Evolutionary conservation across 1,140 invertebrate genomes (phyloP).

Genomic region (Dendrolimus punctatus): DNA sequence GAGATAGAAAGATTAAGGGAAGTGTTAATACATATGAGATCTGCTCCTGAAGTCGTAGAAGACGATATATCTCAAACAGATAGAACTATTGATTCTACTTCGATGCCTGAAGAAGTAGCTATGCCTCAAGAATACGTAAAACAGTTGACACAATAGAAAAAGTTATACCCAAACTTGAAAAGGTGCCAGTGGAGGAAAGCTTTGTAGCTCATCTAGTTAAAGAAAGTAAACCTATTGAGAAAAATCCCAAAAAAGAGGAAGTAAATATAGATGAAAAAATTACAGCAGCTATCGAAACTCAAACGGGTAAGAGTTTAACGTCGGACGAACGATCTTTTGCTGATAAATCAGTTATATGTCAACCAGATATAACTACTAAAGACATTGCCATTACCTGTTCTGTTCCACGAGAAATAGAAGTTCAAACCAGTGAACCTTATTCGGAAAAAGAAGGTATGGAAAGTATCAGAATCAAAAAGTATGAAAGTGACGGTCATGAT

Average conservation of each 20-base stretch:
- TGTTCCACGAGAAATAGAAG: slow-evolving; percentile 71
- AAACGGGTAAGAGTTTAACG: slow-evolving; percentile 73
- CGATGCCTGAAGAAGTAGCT: slow-evolving; percentile 75
- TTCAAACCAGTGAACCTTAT: slow-evolving; percentile 74
- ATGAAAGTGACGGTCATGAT: slow-evolving; percentile 78
- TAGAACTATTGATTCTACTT: slow-evolving; percentile 74
- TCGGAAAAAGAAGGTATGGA: slow-evolving; percentile 67
- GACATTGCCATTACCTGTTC: slow-evolving; percentile 68
- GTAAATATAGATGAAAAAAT: slow-evolving; percentile 12
- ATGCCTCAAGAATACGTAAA: slow-evolving; percentile 9
- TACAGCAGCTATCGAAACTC: slow-evolving; percentile 66
- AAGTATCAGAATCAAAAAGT: slow-evolving; percentile 81
- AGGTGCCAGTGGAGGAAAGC: slow-evolving; percentile 19
- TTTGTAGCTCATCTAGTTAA: slow-evolving; percentile 17
- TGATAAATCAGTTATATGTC: slow-evolving; percentile 59
- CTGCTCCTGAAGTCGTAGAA: slow-evolving; percentile 46
- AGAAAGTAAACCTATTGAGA: slow-evolving; percentile 17
- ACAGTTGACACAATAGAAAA: background rate
- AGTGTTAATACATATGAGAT: slow-evolving; percentile 49
- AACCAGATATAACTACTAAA: slow-evolving; percentile 45
- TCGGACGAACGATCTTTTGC: slow-evolving; percentile 41
- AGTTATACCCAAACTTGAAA: background rate
- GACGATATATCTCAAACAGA: slow-evolving; percentile 71
- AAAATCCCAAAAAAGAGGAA: slow-evolving; percentile 11
- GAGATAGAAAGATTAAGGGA: slow-evolving; percentile 72